These are phyloP conservation scores for Arctocebus calabarensis DNA, from an alignment of 2,797 vertebrate genomes.

Conservation along the genomic window DNA sequence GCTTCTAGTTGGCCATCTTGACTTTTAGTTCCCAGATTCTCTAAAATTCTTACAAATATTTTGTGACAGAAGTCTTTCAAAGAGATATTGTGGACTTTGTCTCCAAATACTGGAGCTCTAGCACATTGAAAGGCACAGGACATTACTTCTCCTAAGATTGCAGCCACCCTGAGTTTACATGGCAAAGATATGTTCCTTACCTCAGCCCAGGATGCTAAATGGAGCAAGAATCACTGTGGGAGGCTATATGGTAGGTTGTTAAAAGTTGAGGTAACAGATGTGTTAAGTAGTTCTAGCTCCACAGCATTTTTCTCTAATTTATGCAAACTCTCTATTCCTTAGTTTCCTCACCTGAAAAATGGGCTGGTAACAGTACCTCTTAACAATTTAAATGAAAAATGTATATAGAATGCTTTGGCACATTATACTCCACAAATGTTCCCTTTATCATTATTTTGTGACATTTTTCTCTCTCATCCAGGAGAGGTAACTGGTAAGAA, in stretches of 20 bases:
- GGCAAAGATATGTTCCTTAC: neutral
- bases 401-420: neutral
- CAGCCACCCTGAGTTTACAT: fast-evolving
- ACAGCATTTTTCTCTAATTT: neutral
- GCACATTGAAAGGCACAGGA: neutral
- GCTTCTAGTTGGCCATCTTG: too few species aligned
- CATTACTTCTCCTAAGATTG: neutral
- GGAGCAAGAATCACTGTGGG: neutral
- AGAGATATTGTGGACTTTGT: neutral
- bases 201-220: neutral
- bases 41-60: neutral
- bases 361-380: neutral
- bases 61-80: neutral
- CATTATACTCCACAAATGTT: neutral
- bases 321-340: neutral
- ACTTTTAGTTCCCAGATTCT: too few species aligned
- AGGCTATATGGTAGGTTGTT: too few species aligned
- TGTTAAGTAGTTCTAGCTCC: neutral
- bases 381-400: neutral
- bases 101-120: neutral
- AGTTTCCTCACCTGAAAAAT: neutral
- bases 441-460: neutral
- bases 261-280: neutral
- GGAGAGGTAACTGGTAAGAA: neutral
- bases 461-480: neutral